These are phyloP conservation scores for Seira musarum DNA, from an alignment of 2,888 invertebrate genomes.

Conservation along the genomic window DNA sequence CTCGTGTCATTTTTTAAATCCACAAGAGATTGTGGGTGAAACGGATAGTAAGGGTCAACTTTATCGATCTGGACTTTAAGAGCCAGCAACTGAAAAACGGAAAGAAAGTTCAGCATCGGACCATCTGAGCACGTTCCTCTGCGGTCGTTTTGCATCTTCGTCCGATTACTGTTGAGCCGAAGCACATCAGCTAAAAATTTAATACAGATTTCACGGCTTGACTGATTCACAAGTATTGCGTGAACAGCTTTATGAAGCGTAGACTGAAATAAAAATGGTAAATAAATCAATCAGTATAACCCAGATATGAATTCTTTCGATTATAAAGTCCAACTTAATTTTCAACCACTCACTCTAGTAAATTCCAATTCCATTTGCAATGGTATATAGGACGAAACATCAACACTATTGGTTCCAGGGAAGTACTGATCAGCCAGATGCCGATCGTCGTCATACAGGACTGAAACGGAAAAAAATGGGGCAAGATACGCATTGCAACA, in stretches of 20 bases:
- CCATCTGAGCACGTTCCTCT: constrained; percentile 92
- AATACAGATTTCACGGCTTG: constrained; percentile 85
- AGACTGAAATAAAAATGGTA: constrained; percentile 73
- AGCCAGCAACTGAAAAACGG: constrained; percentile 91
- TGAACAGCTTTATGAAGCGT: constrained; percentile 88
- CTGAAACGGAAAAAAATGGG: constrained; percentile 91
- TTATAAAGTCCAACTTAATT: background rate
- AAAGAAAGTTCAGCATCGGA: constrained; percentile 94
- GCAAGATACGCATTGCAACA: constrained; percentile 89
- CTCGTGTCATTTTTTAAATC: constrained; percentile 84
- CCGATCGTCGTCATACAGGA: constrained; percentile 94
- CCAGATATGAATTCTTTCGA: background rate
- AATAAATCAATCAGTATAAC: background rate
- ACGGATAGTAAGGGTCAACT: constrained; percentile 91
- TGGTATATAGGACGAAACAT: constrained; percentile 80
- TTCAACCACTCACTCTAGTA: constrained; percentile 76
- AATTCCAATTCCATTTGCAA: constrained; percentile 87
- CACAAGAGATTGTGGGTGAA: constrained; percentile 83
- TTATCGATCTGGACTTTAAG: constrained; percentile 92
- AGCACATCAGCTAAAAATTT: constrained; percentile 85
- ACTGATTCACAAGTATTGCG: constrained; percentile 85
- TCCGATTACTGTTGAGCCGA: constrained; percentile 86
- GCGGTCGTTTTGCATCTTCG: constrained; percentile 93
- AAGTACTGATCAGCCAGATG: constrained; percentile 87
- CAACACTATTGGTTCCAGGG: constrained; percentile 76